Percentiles rank a stretch among this genome's conserved stretches.
These are phyloP conservation scores for Protobothrops mucrosquamatus DNA, from an alignment of 2,113 vertebrate genomes.

Conservation along the genomic window DNA sequence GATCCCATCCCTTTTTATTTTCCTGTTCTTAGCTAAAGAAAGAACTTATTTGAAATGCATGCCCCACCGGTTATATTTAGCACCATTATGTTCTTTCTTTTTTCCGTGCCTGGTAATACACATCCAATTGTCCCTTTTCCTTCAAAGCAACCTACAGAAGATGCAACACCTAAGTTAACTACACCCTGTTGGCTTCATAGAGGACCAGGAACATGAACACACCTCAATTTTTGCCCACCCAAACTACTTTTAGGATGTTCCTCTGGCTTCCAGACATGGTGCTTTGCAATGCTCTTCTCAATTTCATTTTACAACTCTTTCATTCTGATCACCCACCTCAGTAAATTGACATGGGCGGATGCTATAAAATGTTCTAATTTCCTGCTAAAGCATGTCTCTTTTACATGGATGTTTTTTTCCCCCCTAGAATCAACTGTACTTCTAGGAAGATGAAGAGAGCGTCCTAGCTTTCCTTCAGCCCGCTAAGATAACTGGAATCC, in stretches of 20 bases:
- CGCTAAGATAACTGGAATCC: not conserved
- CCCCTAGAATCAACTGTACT: not conserved
- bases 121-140: not conserved
- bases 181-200: not conserved
- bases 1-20: not conserved
- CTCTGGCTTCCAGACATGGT: not conserved
- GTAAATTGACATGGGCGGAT: not conserved
- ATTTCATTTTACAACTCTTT: not conserved
- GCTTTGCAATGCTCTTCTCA: not conserved
- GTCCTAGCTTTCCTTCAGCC: not conserved
- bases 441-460: not conserved
- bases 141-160: not conserved
- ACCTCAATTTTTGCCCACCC: not conserved
- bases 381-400: too few species aligned
- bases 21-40: conserved; percentile 25
- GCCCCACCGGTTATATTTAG: not conserved
- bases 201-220: not conserved
- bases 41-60: conserved; percentile 5
- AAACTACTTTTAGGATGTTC: not conserved
- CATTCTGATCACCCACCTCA: not conserved
- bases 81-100: not conserved
- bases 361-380: not conserved
- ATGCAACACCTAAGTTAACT: not conserved
- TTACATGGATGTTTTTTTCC: too few species aligned
- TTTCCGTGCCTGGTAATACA: not conserved